Evolutionary conservation across 92 coral and sea anemone species (phyloP).

Genomic region (Heliopora coerulea): DNA sequence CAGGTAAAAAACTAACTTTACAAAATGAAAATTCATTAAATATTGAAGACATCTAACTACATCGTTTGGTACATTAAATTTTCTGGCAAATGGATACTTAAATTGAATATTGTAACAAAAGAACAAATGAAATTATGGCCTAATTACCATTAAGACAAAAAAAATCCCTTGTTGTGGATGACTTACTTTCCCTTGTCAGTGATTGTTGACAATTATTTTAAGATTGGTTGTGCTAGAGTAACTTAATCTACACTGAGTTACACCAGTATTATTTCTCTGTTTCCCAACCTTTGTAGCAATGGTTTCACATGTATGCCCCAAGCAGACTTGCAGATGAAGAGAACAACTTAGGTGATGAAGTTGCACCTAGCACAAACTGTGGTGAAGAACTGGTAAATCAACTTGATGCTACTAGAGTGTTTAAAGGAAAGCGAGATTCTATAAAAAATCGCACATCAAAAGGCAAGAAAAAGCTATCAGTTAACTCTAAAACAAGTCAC

Average conservation of each 20-base stretch:
- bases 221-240: too few relatives aligned
- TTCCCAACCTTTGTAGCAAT: conserved; percentile 62
- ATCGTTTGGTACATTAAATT: too few relatives aligned
- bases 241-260: too few relatives aligned
- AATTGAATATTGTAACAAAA: too few relatives aligned
- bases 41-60: too few relatives aligned
- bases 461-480: conserved; percentile 57
- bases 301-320: conserved; percentile 97
- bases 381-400: conserved; percentile 51
- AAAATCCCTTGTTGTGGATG: too few relatives aligned
- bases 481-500: conserved; percentile 15
- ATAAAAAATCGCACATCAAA: conserved; percentile 63
- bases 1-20: background rate
- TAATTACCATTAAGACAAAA: too few relatives aligned
- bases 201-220: too few relatives aligned
- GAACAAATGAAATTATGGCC: too few relatives aligned
- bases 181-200: too few relatives aligned
- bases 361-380: conserved; percentile 25
- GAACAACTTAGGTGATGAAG: conserved; percentile 33
- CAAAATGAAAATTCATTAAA: too few relatives aligned
- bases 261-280: background rate
- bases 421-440: conserved; percentile 80
- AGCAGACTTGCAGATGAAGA: conserved; percentile 74
- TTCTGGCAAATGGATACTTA: too few relatives aligned
- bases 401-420: conserved; percentile 78